Percentiles rank a stretch among this genome's conserved stretches.
phyloP scores from a whole-genome alignment of 2,113 vertebrate genomes.

The Probosciger aterrimus region DNA sequence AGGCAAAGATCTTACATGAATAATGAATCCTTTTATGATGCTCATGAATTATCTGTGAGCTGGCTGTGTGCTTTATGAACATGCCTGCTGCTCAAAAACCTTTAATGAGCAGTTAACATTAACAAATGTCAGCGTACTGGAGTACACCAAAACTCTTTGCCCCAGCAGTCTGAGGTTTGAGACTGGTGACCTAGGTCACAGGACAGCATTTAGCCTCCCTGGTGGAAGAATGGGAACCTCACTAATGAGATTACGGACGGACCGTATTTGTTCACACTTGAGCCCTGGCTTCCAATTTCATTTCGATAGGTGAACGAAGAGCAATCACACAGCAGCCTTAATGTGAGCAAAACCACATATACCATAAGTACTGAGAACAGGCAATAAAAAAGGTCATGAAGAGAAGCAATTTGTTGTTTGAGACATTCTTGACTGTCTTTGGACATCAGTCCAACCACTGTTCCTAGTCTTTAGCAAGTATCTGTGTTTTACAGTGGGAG shows the following conservation, averaged over 20 bases:
- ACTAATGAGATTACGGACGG: not conserved
- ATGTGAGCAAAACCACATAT: not conserved
- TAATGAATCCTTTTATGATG: conserved; percentile 60
- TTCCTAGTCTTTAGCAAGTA: not conserved
- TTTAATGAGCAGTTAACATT: conserved; percentile 37
- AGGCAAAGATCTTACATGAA: conserved; percentile 43
- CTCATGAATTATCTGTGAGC: conserved; percentile 59
- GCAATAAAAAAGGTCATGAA: not conserved
- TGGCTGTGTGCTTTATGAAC: conserved; percentile 48
- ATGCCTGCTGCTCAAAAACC: conserved; percentile 10
- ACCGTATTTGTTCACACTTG: not conserved
- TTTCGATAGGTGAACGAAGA: not conserved
- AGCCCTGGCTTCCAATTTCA: not conserved
- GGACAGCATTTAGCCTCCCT: not conserved
- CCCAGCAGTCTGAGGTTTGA: not conserved
- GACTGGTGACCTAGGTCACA: not conserved
- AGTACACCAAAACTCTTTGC: not conserved
- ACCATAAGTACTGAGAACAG: not conserved
- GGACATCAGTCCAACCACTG: not conserved
- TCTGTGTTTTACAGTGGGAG: not conserved
- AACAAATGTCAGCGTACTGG: not conserved
- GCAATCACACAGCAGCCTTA: not conserved
- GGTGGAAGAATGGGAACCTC: not conserved
- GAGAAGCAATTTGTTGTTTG: not conserved
- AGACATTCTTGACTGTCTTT: not conserved